phyloP scores from a whole-genome alignment of 2,797 vertebrate species.

The Lates japonicus region DNA sequence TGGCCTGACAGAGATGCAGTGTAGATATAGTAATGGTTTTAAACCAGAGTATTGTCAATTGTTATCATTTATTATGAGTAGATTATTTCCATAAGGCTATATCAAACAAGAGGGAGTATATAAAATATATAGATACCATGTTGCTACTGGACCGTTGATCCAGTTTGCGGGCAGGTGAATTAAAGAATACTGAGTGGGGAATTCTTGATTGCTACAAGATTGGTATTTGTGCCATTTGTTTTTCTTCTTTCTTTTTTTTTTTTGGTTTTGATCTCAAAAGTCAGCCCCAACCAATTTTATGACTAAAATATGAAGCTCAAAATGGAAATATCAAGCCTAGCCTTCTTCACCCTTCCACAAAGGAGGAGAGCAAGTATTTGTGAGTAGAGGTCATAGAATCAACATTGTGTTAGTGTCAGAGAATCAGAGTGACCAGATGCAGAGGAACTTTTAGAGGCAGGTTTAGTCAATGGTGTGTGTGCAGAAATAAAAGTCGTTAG shows the following conservation, averaged over 20 bases:
- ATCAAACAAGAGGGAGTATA: not conserved
- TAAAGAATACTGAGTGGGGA: not conserved
- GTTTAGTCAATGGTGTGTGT: not conserved
- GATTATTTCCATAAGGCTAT: too few relatives aligned
- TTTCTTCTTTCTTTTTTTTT: too few relatives aligned
- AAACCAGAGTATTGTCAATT: too few relatives aligned
- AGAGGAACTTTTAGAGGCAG: not conserved
- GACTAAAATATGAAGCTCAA: not conserved
- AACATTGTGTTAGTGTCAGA: not conserved
- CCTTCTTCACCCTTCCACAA: not conserved
- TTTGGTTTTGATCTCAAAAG: not conserved
- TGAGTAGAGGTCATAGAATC: not conserved
- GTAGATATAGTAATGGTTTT: too few relatives aligned
- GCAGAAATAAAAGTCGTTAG: not conserved
- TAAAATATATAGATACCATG: not conserved
- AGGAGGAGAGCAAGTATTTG: not conserved
- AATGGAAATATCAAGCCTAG: not conserved
- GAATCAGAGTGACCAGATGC: conserved; percentile 9
- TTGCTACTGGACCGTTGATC: too few relatives aligned
- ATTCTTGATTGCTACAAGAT: not conserved
- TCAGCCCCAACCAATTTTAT: not conserved
- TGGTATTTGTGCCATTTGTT: too few relatives aligned
- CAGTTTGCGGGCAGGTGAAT: too few relatives aligned
- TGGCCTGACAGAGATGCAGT: too few relatives aligned
- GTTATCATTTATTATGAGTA: too few relatives aligned